Base-by-base conservation (phyloP, 2,113 vertebrate genomes). In the Xyrauchen texanus region DNA sequence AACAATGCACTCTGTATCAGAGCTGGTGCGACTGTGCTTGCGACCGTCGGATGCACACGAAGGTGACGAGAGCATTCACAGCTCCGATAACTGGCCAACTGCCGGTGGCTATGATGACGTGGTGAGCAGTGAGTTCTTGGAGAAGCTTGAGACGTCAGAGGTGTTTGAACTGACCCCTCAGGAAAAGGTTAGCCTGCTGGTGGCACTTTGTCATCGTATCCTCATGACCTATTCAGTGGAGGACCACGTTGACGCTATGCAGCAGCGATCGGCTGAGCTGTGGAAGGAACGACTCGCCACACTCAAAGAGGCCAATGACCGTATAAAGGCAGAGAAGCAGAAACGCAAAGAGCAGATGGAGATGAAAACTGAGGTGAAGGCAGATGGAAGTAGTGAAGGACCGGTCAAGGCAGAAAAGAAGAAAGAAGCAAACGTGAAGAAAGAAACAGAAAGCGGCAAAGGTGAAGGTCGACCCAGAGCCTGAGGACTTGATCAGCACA, bases 151-250 rank as follows among this genome's bases (percentile, higher is more conserved):
- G 85, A 96, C 95, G 0, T 88, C 93, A 0, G 97, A 99, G 82
- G 97, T 98, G 80, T 99, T 98, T 76, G 98, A 99, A 83, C 87
- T 99, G 68, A 91, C 90, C 4, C 92, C 96, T 0, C 94, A 95
- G 58, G 98, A 99, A 90, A 99, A 99, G 85, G 88, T 97, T 9
- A 91, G 7, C 84, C 94, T 99, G 78, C 91, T 99, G 8, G 92
- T 94, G 9, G 96, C 96, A 0, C 92, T 99, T 13, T 98, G 95
- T 84, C 96, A 99, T 88, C 94, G 98, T 16, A 98, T 99, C 57
- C 94, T 99, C 0, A 97, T 98, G 97, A 98, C 97, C 0, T 99
- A 98, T 84, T 98, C 97, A 0, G 95, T 98, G 68, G 96, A 97
- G 85, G 97, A 99, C 83, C 96, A 99, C 0, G 94, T 99, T 60